Conservation (phyloP, 1,140 invertebrate genomes). For the Zaprionus capensis region DNA sequence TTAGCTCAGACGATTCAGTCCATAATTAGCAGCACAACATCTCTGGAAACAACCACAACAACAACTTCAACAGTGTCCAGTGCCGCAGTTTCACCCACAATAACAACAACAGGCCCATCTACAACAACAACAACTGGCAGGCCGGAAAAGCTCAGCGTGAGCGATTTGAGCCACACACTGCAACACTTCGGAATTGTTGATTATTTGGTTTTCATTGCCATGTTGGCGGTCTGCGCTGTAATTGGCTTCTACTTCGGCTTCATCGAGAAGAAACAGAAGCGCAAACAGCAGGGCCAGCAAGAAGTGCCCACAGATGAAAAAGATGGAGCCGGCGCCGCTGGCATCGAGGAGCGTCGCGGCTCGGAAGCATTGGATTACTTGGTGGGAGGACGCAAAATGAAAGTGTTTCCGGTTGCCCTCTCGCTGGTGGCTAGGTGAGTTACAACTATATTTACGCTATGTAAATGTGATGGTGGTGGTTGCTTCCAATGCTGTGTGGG, state of each 20-base stretch:
- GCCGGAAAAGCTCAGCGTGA: slow-evolving; percentile 77
- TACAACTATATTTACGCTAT: slow-evolving; percentile 43
- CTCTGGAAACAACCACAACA: slow-evolving; percentile 5
- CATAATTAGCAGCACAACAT: slow-evolving; percentile 70
- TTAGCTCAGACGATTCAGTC: slow-evolving; percentile 69
- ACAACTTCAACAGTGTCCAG: slow-evolving; percentile 25
- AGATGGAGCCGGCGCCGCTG: slow-evolving; percentile 55
- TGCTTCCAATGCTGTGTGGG: background rate
- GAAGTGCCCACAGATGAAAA: slow-evolving; percentile 49
- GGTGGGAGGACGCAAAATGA: slow-evolving; percentile 93
- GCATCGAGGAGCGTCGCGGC: slow-evolving; percentile 85
- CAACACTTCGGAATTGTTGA: slow-evolving; percentile 88
- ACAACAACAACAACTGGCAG: slow-evolving; percentile 21
- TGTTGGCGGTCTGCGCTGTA: slow-evolving; percentile 88
- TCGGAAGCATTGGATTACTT: slow-evolving; percentile 89
- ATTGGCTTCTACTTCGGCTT: slow-evolving; percentile 90
- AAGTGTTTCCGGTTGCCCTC: slow-evolving; percentile 91
- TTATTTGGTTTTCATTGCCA: slow-evolving; percentile 89
- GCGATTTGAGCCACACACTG: slow-evolving; percentile 85
- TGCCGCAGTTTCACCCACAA: slow-evolving; percentile 7
- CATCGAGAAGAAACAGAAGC: slow-evolving; percentile 86
- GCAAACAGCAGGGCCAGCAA: slow-evolving; percentile 23
- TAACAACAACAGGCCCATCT: slow-evolving; percentile 17
- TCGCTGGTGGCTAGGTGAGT: slow-evolving; percentile 91
- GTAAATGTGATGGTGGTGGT: slow-evolving; percentile 51